Evolutionary conservation across 2,797 vertebrate species (phyloP), one percentile per base, ranked within the genome.

Genomic region (Anniella stebbinsi): DNA sequence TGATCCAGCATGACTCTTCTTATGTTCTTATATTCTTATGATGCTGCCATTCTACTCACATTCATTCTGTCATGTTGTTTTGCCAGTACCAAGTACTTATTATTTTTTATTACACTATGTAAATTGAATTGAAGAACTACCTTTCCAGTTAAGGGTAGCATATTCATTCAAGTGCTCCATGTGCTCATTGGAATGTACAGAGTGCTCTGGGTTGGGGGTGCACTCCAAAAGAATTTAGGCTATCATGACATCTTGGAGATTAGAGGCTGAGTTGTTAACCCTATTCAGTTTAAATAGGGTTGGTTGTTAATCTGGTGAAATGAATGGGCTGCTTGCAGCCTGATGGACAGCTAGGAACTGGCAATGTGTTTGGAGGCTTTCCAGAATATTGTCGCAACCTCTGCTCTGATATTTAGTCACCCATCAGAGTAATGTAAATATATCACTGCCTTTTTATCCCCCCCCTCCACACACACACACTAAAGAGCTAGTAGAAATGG

Each of bases 341-440:
- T 80, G 83, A 88, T 45, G 80, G 83, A 81, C 70, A 86, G 57
- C 41, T 41, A 57, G 21, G 38, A 73, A 54, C 33, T 67, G 18
- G 66, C 33, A 88, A 86, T 67, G n/a, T 45, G 6, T 82, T 86
- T 85, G 60, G 60, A 81, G 36, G 12, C 1, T 28, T 86, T 87
- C 83, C 83, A 88, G 77, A 30, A 86, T 4, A 66, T 75, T 91
- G 87, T 76, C 82, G 77, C 36, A 86, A 86, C 83, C 66, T 67
- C 30, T 86, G 48, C 80, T 75, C 30, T 86, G 77, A 77, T 87
- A 21, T 86, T 76, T 76, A 76, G 30, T 88, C 33, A 67, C 83
- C 72, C 70, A 88, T 82, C 77, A 90, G 41, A 73, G 67, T 66
- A 75, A 51, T 90, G 67, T 63, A 86, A 86, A 75, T 87, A 81